Percentiles rank a stretch among this genome's conserved stretches.
Conservation (phyloP, 2,113 vertebrate species). For the Ailuropoda melanoleuca region DNA sequence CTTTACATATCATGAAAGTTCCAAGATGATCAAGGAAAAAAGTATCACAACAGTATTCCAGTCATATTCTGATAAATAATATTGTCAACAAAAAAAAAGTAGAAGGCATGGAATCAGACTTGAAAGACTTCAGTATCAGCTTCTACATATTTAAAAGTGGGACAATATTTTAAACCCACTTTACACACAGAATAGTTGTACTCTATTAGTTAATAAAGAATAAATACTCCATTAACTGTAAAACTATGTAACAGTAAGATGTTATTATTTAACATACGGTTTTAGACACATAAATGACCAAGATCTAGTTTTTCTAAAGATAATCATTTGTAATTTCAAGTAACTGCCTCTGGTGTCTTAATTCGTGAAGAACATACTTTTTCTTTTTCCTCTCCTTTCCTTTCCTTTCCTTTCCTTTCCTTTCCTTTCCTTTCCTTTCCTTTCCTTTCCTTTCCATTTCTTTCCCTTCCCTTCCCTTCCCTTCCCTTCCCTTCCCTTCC, state of each 20-base stretch:
- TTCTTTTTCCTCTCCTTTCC: too few relatives aligned
- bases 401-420: neutral
- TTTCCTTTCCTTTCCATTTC: too few relatives aligned
- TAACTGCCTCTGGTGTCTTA: neutral
- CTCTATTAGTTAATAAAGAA: neutral
- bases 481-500: too few relatives aligned
- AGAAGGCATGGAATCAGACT: neutral
- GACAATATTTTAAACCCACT: neutral
- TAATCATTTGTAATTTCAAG: neutral
- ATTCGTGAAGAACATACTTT: neutral
- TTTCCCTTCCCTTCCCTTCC: too few relatives aligned
- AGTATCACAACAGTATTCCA: neutral
- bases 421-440: neutral
- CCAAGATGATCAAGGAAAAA: neutral
- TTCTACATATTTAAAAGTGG: neutral
- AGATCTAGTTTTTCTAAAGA: neutral
- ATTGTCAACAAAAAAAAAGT: neutral
- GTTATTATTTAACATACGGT: constrained; percentile 22
- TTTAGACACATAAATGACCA: neutral
- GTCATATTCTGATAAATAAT: constrained; percentile 7
- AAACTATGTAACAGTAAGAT: neutral
- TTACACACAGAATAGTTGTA: neutral
- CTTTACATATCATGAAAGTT: neutral
- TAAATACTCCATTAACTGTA: neutral
- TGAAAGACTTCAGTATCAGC: neutral